Evolutionary conservation across 2,113 vertebrate species (phyloP).

Genomic region (Malurus melanocephalus): DNA sequence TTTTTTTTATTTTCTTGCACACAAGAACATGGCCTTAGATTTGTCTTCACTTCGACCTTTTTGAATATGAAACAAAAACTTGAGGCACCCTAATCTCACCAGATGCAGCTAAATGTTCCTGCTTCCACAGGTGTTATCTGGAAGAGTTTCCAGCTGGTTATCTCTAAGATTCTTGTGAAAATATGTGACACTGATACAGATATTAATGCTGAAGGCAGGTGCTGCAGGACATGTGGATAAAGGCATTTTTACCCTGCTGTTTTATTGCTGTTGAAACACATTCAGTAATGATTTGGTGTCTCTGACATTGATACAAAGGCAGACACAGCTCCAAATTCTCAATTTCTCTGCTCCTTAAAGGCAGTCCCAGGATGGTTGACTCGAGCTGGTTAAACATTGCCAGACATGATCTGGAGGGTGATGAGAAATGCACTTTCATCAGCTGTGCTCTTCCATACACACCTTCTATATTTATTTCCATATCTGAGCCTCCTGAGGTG

Average conservation of each 20-base stretch:
- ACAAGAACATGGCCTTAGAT: background rate
- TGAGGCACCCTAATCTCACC: background rate
- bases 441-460: background rate
- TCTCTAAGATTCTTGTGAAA: background rate
- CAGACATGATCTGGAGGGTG: background rate
- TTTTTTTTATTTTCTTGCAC: background rate
- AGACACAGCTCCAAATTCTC: background rate
- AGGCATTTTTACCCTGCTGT: fast-evolving
- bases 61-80: background rate
- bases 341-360: background rate
- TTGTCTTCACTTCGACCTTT: background rate
- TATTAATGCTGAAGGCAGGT: background rate
- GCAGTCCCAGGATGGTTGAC: background rate
- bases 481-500: background rate
- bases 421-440: background rate
- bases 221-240: background rate
- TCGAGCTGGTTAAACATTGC: background rate
- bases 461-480: background rate
- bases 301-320: background rate
- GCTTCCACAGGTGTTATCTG: background rate
- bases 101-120: background rate
- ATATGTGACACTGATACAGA: background rate
- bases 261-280: background rate
- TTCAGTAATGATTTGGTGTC: background rate
- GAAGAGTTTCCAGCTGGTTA: background rate